Conservation (phyloP, 1,140 invertebrate species). For the Lysiphlebus fabarum region DNA sequence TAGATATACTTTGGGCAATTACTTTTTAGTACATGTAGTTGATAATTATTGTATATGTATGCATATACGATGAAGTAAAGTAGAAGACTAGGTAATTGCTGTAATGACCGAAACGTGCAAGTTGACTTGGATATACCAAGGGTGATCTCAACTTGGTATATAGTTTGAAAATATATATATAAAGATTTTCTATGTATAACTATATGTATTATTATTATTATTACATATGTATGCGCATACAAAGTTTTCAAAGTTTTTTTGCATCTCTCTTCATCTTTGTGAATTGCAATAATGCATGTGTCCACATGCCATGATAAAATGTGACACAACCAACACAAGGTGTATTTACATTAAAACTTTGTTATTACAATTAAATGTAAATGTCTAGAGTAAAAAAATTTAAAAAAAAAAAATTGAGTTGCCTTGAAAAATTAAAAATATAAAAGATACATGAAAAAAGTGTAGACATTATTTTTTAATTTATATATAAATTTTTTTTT, state of each 20-base stretch:
- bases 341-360: constrained; percentile 14
- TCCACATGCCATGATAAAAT: no score
- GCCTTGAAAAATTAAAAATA: constrained; percentile 4
- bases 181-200: no score
- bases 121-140: constrained; percentile 4
- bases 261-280: no score
- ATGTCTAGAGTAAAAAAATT: constrained; percentile 3
- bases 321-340: background rate
- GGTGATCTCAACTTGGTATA: background rate
- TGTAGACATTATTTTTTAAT: background rate
- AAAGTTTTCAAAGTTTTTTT: no score
- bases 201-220: no score
- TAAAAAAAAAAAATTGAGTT: constrained; percentile 10
- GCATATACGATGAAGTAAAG: no score
- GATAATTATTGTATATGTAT: no score
- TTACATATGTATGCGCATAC: no score
- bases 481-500: constrained; percentile 2
- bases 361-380: constrained; percentile 8
- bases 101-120: constrained; percentile 16
- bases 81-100: constrained; percentile 14
- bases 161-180: no score
- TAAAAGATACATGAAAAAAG: background rate
- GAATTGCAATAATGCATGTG: no score
- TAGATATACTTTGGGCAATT: no score
- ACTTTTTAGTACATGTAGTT: no score